Evolutionary conservation across 1,140 invertebrate genomes (phyloP).

Genomic region (Bombus turneri): DNA sequence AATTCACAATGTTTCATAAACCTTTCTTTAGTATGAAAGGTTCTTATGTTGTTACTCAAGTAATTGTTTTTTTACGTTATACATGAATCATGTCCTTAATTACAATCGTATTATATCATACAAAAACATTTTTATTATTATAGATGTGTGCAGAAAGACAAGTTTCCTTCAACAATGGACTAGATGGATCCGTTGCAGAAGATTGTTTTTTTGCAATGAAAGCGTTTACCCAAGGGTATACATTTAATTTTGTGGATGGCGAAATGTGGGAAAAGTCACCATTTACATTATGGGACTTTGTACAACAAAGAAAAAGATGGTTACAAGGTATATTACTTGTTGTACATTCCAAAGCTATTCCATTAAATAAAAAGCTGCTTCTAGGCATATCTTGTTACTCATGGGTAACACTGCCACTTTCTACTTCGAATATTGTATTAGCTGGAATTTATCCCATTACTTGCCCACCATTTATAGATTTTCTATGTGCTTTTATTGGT

Average conservation of each 20-base stretch:
- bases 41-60: constrained; percentile 96
- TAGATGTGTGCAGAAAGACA: constrained; percentile 93
- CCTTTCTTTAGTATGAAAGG: constrained; percentile 99
- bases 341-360: constrained; percentile 94
- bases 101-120: not conserved
- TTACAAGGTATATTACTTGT: constrained; percentile 97
- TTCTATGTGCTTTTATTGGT: constrained; percentile 94
- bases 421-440: constrained; percentile 93
- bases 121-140: constrained; percentile 39
- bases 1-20: constrained; percentile 96
- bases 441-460: constrained; percentile 93
- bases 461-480: constrained; percentile 91
- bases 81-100: not conserved
- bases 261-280: constrained; percentile 99
- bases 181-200: constrained; percentile 98
- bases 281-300: constrained; percentile 96
- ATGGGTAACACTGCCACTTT: constrained; percentile 97
- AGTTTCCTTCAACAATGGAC: constrained; percentile 97
- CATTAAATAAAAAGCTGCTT: constrained; percentile 91
- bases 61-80: constrained; percentile 75
- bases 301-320: constrained; percentile 98
- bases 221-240: constrained; percentile 92
- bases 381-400: constrained; percentile 96
- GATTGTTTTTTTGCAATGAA: constrained; percentile 98
- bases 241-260: constrained; percentile 96